Conservation (phyloP, 2,113 vertebrate genomes). For the Corydoras maculifer region DNA sequence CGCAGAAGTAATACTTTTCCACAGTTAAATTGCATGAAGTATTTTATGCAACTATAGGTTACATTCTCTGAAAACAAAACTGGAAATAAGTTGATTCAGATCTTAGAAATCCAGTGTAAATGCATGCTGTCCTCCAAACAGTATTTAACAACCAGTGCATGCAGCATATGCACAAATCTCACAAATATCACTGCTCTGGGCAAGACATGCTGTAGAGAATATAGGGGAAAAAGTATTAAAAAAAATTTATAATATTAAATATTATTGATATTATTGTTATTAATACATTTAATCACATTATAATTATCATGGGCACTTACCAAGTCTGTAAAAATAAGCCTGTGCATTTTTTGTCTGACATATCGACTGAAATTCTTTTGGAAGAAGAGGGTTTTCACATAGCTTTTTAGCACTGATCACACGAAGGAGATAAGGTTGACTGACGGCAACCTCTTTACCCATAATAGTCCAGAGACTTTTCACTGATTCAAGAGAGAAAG, state of each 20-base stretch:
- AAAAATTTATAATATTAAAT: too few relatives aligned
- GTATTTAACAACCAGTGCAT: constrained; percentile 42
- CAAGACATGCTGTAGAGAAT: constrained; percentile 10
- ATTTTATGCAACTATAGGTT: too few relatives aligned
- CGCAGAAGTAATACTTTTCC: too few relatives aligned
- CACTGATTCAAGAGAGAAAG: constrained; percentile 36
- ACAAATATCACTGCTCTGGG: constrained; percentile 18
- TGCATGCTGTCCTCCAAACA: too few relatives aligned
- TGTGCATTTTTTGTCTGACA: constrained; percentile 26
- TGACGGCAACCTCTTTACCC: background rate
- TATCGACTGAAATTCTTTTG: constrained; percentile 30
- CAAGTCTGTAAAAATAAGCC: constrained; percentile 33
- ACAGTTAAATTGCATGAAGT: too few relatives aligned
- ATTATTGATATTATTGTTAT: background rate
- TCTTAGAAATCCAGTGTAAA: too few relatives aligned
- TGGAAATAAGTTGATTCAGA: too few relatives aligned
- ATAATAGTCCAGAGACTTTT: constrained; percentile 33
- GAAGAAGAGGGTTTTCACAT: constrained; percentile 28
- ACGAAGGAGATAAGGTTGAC: background rate
- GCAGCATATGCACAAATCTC: constrained; percentile 45
- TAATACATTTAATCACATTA: too few relatives aligned
- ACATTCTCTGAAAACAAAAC: too few relatives aligned
- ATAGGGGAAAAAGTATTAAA: background rate
- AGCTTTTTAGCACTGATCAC: constrained; percentile 6
- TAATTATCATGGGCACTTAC: constrained; percentile 15